Evolutionary conservation across 1,140 invertebrate genomes (phyloP).

Genomic region (Drosophila auraria): DNA sequence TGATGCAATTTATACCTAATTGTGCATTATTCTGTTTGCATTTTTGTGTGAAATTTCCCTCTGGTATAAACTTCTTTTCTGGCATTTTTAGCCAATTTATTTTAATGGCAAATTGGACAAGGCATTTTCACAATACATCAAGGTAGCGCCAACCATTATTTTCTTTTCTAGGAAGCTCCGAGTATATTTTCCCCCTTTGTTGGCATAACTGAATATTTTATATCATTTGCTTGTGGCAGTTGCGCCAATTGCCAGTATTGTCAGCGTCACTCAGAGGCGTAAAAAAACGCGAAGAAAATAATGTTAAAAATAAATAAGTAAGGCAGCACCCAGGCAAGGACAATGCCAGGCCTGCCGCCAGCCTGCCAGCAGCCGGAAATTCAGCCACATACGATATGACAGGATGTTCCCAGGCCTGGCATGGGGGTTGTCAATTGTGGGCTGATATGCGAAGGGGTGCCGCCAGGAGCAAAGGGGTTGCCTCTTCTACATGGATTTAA

Average conservation of each 20-base stretch:
- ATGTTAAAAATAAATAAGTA: slow-evolving; percentile 38
- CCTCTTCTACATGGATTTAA: slow-evolving; percentile 37
- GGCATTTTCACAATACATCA: not conserved
- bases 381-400: slow-evolving; percentile 28
- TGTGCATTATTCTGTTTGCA: not conserved
- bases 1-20: not conserved
- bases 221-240: slow-evolving; percentile 54
- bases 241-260: slow-evolving; percentile 77
- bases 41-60: not conserved
- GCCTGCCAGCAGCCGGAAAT: slow-evolving; percentile 7
- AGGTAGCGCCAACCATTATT: not conserved
- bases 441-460: not conserved
- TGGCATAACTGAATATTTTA: slow-evolving; percentile 73
- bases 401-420: slow-evolving; percentile 5
- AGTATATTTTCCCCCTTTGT: slow-evolving; percentile 41
- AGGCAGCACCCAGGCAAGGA: slow-evolving; percentile 16
- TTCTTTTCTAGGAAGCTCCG: not conserved
- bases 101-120: slow-evolving; percentile 17
- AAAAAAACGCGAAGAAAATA: slow-evolving; percentile 42
- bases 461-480: slow-evolving; percentile 8
- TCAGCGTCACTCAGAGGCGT: slow-evolving; percentile 69
- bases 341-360: slow-evolving; percentile 35
- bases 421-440: slow-evolving; percentile 3
- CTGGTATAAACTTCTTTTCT: not conserved
- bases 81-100: slow-evolving; percentile 31